Conservation (phyloP, 2,113 vertebrate species). For the Chauna torquata region DNA sequence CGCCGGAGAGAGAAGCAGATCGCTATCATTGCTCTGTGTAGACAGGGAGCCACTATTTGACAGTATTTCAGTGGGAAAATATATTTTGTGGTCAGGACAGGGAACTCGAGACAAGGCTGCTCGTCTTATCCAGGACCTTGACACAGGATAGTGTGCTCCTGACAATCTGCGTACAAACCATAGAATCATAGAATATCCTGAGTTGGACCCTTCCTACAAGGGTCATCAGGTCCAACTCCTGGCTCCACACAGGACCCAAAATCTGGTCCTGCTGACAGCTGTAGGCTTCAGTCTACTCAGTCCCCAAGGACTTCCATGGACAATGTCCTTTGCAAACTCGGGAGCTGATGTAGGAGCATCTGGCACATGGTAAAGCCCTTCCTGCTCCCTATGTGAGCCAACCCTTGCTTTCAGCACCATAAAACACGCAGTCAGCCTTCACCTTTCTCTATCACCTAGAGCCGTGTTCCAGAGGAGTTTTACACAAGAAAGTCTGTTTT, state of each 20-base stretch:
- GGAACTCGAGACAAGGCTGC: background rate
- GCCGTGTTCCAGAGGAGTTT: background rate
- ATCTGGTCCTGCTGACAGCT: too few species aligned
- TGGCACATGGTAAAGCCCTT: background rate
- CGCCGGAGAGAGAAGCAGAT: background rate
- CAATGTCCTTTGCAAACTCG: background rate
- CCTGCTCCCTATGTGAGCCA: fast-evolving
- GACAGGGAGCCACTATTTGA: background rate
- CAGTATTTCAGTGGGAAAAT: background rate
- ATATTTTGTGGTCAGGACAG: background rate
- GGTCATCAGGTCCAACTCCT: too few species aligned
- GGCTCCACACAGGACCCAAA: too few species aligned
- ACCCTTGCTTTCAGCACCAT: background rate
- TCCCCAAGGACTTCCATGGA: background rate
- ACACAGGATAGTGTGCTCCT: background rate
- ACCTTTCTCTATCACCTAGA: background rate
- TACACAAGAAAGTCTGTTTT: background rate
- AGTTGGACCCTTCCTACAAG: too few species aligned
- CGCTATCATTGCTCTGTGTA: fast-evolving
- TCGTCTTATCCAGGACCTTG: background rate
- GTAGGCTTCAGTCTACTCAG: background rate
- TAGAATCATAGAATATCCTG: too few species aligned
- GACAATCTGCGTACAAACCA: background rate
- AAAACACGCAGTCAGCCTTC: background rate
- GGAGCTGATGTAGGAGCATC: background rate